Evolutionary conservation across 2,797 vertebrate genomes (phyloP), one percentile per base, ranked within the genome.

Genomic region (Sebastes vulpes): DNA sequence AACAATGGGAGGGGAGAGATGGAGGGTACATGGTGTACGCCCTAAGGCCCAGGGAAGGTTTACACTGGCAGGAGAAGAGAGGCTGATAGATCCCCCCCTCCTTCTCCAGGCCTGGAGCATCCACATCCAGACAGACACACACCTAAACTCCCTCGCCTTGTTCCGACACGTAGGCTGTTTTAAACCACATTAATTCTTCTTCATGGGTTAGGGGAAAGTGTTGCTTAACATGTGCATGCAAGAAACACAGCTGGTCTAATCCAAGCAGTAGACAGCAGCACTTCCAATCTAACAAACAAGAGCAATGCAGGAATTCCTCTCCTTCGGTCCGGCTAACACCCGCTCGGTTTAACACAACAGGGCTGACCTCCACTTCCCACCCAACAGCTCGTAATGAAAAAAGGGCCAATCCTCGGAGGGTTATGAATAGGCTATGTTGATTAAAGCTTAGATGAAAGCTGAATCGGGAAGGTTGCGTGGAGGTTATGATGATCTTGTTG

Each of bases 41-140:
- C 90, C 81, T 78, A 9, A 85, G 65, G 80, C 65, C 84, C 65
- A 64, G 81, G 75, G 74, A 89, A 82, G 75, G 81, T 92, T 93
- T 90, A 90, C 72, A 68, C 89, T 90, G 88, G 92, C 88, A 85
- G 83, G 85, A 89, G 89, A 91, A 88, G 80, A 93, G 87, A 91
- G 82, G 67, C 72, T 83, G 72, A 77, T 83, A 87, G 72, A 80
- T 65, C 70, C 80, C 81, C 60, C 65, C 68, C 31, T 74, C 65
- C 12, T 32, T 65, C 81, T 86, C 28, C 67, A 70, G 75, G 86
- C 87, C 79, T 78, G 53, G 80, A 93, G 88, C 82, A 81, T 91
- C 85, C 77, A 86, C 57, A 83, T 86, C 81, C 85, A 94, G 82
- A 92, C 75, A 88, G 83, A 87, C 82, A 81, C 85, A 88, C 83